Base-by-base conservation (phyloP, 2,888 invertebrate genomes). In the Dorcus parallelipipedus region DNA sequence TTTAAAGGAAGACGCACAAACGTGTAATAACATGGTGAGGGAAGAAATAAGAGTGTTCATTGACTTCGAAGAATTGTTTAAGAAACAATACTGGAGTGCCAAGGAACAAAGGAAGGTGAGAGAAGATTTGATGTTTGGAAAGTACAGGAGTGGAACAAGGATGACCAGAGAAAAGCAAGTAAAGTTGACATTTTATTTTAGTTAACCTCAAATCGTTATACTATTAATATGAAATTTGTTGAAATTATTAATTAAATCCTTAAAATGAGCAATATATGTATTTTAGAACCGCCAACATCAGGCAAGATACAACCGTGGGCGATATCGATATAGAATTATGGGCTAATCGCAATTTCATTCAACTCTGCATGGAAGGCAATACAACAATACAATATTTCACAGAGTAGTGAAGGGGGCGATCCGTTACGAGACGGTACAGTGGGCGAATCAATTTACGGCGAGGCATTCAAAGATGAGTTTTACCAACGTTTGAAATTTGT, bases 241-340 rank as follows among this genome's bases (percentile, higher is more conserved):
- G 6, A 7, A 7, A 14, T 33, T 14, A 49, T 9, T 54, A 20
- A 49, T 49, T 8, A 9, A 49, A 4, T 7, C 3, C 3, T 4
- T 20, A 76, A 72, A 66, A 98, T 98, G 97, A 97, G 97, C 85
- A 97, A 92, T 71, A 94, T 97, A 76, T 98, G 98, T 73, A 95
- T 98, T 71, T 93, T 95, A 76, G 98, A 98, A 80, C 98, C 98
- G 9, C 94, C 95, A 8, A 94, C 97, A 0, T 85, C 88, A 48
- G 98, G 97, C 69, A 97, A 98, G 84, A 96, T 95, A 99, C 99
- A 3, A 86, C 93, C 41, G 93, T 91, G 0, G 99, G 99, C 4
- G 97, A 99, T 71, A 93, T 99, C 62, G 99, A 99, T 71, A 86
- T 99, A 62, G 99, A 99, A 78, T 80, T 99, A 74, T 99, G 98